Evolutionary conservation across 2,113 vertebrate genomes (phyloP).

Genomic region (Atherinomorus stipes): DNA sequence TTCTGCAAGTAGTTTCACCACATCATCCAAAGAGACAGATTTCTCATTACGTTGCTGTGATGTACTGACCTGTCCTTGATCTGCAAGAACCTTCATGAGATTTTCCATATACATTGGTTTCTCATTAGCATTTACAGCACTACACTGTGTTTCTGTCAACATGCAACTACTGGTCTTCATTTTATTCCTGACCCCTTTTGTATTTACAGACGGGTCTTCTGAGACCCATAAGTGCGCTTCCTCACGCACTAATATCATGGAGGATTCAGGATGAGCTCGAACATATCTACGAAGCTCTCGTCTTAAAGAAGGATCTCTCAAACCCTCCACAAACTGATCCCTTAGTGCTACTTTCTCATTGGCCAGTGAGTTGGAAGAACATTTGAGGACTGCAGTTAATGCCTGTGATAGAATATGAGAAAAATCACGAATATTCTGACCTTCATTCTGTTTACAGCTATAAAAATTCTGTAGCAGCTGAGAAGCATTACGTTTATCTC

Average conservation of each 20-base stretch:
- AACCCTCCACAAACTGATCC: background rate
- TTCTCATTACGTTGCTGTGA: too few species aligned
- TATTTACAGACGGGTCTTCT: background rate
- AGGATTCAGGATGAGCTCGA: background rate
- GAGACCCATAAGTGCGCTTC: background rate
- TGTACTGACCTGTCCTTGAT: background rate
- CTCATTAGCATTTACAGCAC: background rate
- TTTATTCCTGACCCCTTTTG: background rate
- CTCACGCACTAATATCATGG: background rate
- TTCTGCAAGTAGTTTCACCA: too few species aligned
- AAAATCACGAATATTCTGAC: too few species aligned
- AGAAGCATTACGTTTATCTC: background rate
- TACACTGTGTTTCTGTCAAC: background rate
- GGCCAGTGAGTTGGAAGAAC: background rate
- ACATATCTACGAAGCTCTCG: background rate
- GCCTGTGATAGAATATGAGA: background rate
- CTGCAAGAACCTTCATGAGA: background rate
- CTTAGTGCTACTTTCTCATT: background rate
- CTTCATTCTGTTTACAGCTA: too few species aligned
- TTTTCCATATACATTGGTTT: background rate
- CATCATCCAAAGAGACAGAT: too few species aligned
- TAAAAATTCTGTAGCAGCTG: background rate
- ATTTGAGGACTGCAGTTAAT: background rate
- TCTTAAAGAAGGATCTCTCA: background rate
- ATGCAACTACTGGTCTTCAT: background rate